Evolutionary conservation across 2,113 vertebrate species (phyloP).

Genomic region (Phycodurus eques): DNA sequence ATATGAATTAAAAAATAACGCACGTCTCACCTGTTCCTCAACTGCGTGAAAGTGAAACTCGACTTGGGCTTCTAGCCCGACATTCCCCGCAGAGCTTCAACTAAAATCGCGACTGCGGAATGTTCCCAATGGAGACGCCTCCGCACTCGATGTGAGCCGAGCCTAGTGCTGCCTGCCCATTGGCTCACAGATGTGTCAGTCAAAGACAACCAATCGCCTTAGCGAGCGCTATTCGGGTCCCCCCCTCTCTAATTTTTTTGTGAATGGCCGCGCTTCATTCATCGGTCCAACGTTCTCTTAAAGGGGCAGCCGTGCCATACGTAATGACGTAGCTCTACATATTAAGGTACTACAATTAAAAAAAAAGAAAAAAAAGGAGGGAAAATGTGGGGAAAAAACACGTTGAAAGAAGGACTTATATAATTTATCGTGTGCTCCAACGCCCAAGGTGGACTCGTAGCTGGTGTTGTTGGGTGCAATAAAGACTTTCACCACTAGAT

Average conservation of each 20-base stretch:
- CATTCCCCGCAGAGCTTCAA: constrained; percentile 42
- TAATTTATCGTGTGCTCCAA: neutral
- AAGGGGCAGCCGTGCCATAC: constrained; percentile 38
- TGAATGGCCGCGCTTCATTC: constrained; percentile 78
- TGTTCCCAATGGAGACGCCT: constrained; percentile 70
- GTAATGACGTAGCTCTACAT: neutral
- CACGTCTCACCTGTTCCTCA: constrained; percentile 40
- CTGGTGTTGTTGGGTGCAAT: neutral
- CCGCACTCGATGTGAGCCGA: constrained; percentile 17
- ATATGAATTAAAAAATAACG: neutral
- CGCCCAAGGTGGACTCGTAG: neutral
- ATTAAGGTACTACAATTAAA: neutral
- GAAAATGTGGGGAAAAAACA: neutral
- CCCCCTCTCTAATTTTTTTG: constrained; percentile 62
- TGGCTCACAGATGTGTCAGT: constrained; percentile 48
- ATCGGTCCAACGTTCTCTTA: constrained; percentile 62
- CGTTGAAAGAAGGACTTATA: neutral
- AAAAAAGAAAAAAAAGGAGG: neutral
- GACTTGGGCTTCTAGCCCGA: constrained; percentile 22
- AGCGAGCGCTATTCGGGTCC: constrained; percentile 15
- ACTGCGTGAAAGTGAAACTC: constrained; percentile 1
- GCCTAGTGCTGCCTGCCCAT: constrained; percentile 22
- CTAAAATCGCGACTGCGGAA: constrained; percentile 51
- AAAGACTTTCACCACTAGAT: neutral
- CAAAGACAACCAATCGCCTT: constrained; percentile 49